Evolutionary conservation across 2,888 invertebrate species (phyloP).

Genomic region (Temnothorax unifasciatus): DNA sequence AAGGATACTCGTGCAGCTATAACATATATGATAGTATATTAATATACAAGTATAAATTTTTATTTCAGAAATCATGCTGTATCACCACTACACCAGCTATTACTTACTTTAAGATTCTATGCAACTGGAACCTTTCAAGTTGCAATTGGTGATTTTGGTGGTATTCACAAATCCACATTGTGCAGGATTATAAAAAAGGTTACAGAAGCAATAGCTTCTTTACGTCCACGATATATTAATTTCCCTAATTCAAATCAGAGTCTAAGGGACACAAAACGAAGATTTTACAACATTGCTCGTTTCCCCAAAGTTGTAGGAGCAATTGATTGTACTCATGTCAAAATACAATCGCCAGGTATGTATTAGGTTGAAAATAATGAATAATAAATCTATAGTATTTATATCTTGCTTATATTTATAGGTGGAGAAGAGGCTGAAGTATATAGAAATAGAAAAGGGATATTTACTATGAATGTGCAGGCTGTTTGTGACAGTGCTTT

Average conservation of each 20-base stretch:
- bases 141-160: slow-evolving; percentile 5
- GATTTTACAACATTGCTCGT: not conserved
- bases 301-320: not conserved
- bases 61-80: slow-evolving; percentile 14
- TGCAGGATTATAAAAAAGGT: slow-evolving; percentile 6
- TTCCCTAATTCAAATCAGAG: not conserved
- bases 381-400: not conserved
- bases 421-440: slow-evolving; percentile 15
- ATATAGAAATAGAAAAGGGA: slow-evolving; percentile 1
- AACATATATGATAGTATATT: too few relatives aligned
- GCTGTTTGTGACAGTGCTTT: not conserved
- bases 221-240: not conserved
- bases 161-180: not conserved
- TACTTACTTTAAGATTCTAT: slow-evolving; percentile 13
- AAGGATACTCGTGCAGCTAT: not conserved
- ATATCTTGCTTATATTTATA: slow-evolving; percentile 2
- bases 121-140: slow-evolving; percentile 26
- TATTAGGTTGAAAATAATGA: not conserved
- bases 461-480: slow-evolving; percentile 18
- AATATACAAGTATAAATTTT: too few relatives aligned
- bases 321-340: slow-evolving; percentile 16
- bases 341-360: slow-evolving; percentile 12
- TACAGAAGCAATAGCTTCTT: not conserved
- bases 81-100: slow-evolving; percentile 5
- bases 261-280: not conserved